A percentile compares a stretch with the other conserved stretches of the same genome.
Conservation (phyloP, 2,888 invertebrate genomes). For the Tanytarsus gracilentus region DNA sequence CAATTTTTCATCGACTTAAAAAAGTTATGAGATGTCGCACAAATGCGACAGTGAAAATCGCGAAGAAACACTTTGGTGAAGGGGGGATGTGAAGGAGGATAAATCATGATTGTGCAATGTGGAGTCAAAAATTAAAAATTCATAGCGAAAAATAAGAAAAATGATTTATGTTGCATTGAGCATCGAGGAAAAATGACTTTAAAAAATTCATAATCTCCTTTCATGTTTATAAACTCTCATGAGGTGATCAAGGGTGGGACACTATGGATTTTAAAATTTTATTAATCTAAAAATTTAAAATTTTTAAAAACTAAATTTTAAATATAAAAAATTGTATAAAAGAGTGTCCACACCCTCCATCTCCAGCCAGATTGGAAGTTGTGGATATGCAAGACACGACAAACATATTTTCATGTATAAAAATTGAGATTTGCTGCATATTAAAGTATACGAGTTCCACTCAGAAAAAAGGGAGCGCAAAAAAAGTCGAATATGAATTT, state of each 20-base stretch:
- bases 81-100: background rate
- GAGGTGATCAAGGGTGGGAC: too few species aligned
- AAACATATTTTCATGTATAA: constrained; percentile 14
- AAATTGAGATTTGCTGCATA: constrained; percentile 22
- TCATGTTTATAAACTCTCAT: background rate
- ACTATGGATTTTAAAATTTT: too few species aligned
- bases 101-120: background rate
- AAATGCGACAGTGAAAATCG: background rate
- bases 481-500: constrained; percentile 15
- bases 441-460: too few species aligned
- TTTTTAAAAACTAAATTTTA: too few species aligned
- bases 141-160: background rate
- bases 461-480: too few species aligned
- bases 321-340: too few species aligned
- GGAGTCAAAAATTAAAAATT: constrained; percentile 8
- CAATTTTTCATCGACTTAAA: constrained; percentile 2
- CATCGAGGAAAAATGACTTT: constrained; percentile 1
- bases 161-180: constrained; percentile 12
- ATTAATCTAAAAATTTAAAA: too few species aligned
- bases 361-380: too few species aligned
- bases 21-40: background rate
- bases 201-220: constrained; percentile 18
- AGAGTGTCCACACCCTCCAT: too few species aligned
- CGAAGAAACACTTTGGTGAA: background rate
- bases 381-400: background rate